Conservation (phyloP, 1,140 invertebrate genomes). For the Bombus picipes region DNA sequence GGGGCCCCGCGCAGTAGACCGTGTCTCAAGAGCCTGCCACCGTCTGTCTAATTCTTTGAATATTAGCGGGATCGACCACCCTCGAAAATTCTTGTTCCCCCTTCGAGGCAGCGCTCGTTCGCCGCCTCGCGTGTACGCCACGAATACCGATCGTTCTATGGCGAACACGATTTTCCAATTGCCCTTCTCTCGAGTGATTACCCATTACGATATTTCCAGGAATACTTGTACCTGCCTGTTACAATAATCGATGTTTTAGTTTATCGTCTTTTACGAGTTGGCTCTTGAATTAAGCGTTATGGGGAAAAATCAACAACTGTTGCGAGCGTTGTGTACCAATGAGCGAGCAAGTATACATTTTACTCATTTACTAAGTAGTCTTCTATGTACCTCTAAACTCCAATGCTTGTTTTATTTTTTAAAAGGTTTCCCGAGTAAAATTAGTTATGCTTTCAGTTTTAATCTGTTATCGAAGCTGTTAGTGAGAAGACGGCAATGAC, state of each 20-base stretch:
- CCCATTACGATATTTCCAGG: constrained; percentile 2
- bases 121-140: constrained; percentile 22
- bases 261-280: not conserved
- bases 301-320: not conserved
- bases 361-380: not conserved
- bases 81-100: constrained; percentile 56
- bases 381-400: not conserved
- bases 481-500: not conserved
- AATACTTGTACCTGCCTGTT: not conserved
- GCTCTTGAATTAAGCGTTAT: not conserved
- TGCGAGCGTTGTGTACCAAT: not conserved
- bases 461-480: not conserved
- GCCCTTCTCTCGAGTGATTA: not conserved
- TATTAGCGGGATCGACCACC: constrained; percentile 68
- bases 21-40: constrained; percentile 65
- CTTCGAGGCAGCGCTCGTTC: constrained; percentile 6
- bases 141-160: constrained; percentile 45
- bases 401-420: not conserved
- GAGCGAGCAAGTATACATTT: no score
- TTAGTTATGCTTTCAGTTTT: not conserved
- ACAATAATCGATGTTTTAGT: not conserved
- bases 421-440: not conserved
- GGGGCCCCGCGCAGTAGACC: constrained; percentile 66
- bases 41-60: constrained; percentile 71
- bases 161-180: constrained; percentile 9